A percentile compares a stretch with the other conserved stretches of the same genome.
Evolutionary conservation across 2,113 vertebrate genomes (phyloP).

Genomic region (Lynx canadensis): DNA sequence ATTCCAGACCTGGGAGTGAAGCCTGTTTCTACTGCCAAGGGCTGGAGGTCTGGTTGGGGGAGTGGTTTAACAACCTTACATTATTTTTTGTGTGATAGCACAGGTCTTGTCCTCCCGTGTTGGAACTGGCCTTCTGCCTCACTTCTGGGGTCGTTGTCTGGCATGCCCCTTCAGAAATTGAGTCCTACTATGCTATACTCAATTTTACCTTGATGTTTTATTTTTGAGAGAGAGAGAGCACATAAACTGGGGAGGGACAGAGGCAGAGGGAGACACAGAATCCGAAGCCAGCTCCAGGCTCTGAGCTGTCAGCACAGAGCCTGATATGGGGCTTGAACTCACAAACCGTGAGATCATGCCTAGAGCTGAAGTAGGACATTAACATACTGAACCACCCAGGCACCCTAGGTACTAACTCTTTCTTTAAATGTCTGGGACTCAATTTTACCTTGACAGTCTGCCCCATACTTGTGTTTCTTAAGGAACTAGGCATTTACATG

Average conservation of each 20-base stretch:
- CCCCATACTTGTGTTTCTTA: neutral
- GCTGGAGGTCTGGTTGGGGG: neutral
- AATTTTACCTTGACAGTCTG: neutral
- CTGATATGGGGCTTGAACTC: too few species aligned
- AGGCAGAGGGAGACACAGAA: too few species aligned
- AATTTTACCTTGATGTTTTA: neutral
- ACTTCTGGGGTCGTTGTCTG: neutral
- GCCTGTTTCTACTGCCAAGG: neutral
- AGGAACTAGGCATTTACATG: neutral
- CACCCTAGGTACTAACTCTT: too few species aligned
- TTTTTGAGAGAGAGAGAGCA: too few species aligned
- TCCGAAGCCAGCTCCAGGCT: too few species aligned
- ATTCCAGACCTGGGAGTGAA: neutral
- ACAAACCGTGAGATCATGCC: too few species aligned
- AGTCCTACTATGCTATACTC: neutral
- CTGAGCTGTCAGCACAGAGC: too few species aligned
- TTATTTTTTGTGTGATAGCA: neutral
- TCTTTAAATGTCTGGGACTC: neutral
- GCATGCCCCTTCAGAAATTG: neutral
- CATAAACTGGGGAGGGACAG: too few species aligned
- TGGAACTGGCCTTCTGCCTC: neutral
- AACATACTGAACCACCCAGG: too few species aligned
- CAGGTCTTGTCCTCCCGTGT: neutral
- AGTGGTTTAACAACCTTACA: neutral
- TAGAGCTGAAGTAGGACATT: too few species aligned